These are phyloP conservation scores for Macrobrachium rosenbergii DNA, from an alignment of 1,140 invertebrate species.

Conservation along the genomic window DNA sequence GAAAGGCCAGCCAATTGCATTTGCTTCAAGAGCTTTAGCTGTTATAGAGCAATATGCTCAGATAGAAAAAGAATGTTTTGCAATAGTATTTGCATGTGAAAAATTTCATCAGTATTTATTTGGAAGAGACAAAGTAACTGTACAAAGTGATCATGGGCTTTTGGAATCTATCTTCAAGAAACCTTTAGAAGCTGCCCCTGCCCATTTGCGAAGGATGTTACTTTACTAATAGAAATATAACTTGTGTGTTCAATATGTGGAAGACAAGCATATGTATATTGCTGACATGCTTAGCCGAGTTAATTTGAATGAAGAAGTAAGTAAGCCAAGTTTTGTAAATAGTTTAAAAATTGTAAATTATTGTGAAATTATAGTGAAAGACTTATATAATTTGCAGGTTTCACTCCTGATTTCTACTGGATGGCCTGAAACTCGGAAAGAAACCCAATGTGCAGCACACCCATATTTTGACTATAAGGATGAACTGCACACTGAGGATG, in stretches of 20 bases:
- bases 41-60: slow-evolving; percentile 36
- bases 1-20: slow-evolving; percentile 19
- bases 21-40: slow-evolving; percentile 25
- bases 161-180: slow-evolving; percentile 65
- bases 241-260: slow-evolving; percentile 59
- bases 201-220: slow-evolving; percentile 67
- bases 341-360: too few relatives aligned
- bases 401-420: too few relatives aligned
- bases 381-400: too few relatives aligned
- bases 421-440: background rate
- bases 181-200: slow-evolving; percentile 55
- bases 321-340: too few relatives aligned
- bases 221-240: slow-evolving; percentile 65
- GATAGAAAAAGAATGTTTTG: slow-evolving; percentile 43
- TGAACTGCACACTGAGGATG: background rate
- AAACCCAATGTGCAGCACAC: background rate
- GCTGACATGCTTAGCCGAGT: slow-evolving; percentile 53
- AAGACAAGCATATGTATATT: slow-evolving; percentile 56
- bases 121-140: background rate
- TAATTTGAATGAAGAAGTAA: background rate
- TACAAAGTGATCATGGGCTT: slow-evolving; percentile 38
- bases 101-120: slow-evolving; percentile 30
- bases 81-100: slow-evolving; percentile 29
- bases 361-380: too few relatives aligned
- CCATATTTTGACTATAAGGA: background rate